Evolutionary conservation across 2,888 invertebrate species (phyloP).

Genomic region (Nysson spinosus): DNA sequence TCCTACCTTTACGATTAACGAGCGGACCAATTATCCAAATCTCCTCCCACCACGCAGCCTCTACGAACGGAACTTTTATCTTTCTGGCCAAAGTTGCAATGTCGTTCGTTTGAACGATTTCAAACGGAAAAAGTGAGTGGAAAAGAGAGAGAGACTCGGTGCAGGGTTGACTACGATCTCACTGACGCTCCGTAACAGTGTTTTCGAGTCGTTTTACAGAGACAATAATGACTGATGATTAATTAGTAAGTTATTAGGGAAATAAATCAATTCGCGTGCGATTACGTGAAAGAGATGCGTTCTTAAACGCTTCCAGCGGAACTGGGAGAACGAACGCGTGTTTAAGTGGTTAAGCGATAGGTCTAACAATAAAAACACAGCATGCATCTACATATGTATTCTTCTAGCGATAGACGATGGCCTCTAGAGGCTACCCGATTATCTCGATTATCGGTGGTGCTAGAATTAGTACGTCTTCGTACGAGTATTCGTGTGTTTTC

Average conservation of each 20-base stretch:
- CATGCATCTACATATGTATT: too few relatives aligned
- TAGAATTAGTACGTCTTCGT: too few relatives aligned
- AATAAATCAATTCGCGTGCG: constrained; percentile 12
- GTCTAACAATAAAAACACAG: neutral
- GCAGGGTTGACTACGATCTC: constrained; percentile 28
- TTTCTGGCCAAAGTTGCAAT: too few relatives aligned
- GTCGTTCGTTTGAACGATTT: too few relatives aligned
- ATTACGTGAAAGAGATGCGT: constrained; percentile 26
- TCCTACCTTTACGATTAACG: constrained; percentile 10
- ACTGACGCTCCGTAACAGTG: constrained; percentile 16
- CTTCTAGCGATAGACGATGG: too few relatives aligned
- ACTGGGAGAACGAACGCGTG: neutral
- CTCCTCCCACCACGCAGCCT: too few relatives aligned
- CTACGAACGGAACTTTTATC: too few relatives aligned
- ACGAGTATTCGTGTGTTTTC: too few relatives aligned
- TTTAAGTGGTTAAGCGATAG: too few relatives aligned
- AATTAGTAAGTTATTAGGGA: constrained; percentile 43
- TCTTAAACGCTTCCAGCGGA: constrained; percentile 25
- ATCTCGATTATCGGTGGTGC: too few relatives aligned
- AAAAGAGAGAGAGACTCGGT: neutral
- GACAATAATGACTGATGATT: constrained; percentile 50
- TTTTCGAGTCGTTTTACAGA: constrained; percentile 42
- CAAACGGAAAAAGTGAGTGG: neutral
- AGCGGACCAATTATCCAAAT: constrained; percentile 54
- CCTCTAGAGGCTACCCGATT: too few relatives aligned